Evolutionary conservation across 2,888 invertebrate genomes (phyloP), one percentile per base, ranked within the genome.

Genomic region (Mythimna ferrago): DNA sequence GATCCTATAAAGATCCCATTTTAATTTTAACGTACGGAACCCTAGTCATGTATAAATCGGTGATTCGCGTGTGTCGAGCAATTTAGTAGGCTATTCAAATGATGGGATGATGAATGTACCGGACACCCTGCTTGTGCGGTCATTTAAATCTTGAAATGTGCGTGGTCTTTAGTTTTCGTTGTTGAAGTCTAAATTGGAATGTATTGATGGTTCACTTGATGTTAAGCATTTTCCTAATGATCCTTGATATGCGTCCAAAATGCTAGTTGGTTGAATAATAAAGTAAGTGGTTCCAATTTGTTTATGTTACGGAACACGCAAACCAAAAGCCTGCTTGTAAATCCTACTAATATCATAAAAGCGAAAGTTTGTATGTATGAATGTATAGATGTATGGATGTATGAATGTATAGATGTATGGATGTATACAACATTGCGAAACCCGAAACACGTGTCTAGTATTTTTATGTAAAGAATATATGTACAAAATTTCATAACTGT

Each of bases 41-140:
- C 35, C 58, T 38, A 38, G 35, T 89, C 89, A 88, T 84, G 88
- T 71, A 65, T 86, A 90, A 92, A 93, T 91, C 85, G 88, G 78
- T 76, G 78, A 87, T 89, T 93, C 87, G 94, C 94, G 92, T 93
- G 94, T 89, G 89, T 88, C 83, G 86, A 88, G 87, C 90, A 90
- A 93, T 93, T 92, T 91, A 87, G 89, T 84, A 78, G 80, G 86
- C 85, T 88, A 91, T 93, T 92, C 91, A 91, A 90, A 90, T 88
- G 85, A 86, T 83, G 82, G 79, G 88, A 89, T 90, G 89, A 91
- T 92, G 86, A 88, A 92, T 92, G 87, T 88, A 89, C 91, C 77
- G 76, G 75, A 80, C 62, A 61, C 66, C 67, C 67, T 76, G 72
- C 76, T 80, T 78, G 81, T 73, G 58, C 72, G 66, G 75, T 21